These are phyloP conservation scores for Dorcus parallelipipedus DNA, from an alignment of 2,888 invertebrate species.

Conservation along the genomic window DNA sequence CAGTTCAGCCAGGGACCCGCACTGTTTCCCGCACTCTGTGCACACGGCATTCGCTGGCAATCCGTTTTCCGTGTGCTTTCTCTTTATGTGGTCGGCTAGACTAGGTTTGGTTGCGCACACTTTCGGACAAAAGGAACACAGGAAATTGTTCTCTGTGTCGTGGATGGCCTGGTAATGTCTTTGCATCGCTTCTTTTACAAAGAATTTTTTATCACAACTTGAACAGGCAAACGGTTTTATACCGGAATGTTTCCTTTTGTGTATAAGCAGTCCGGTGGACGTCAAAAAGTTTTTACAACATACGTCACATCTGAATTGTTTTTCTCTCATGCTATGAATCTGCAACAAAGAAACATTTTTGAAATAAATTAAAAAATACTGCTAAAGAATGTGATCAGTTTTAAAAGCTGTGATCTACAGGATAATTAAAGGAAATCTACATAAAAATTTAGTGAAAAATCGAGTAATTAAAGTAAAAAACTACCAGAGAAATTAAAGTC, in stretches of 20 bases:
- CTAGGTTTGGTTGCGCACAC: constrained; percentile 37
- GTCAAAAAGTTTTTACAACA: constrained; percentile 10
- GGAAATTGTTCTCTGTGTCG: constrained; percentile 36
- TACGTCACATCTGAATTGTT: constrained; percentile 11
- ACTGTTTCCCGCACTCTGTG: constrained; percentile 30
- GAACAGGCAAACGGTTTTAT: constrained; percentile 32
- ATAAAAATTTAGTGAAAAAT: no score
- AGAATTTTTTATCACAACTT: constrained; percentile 33
- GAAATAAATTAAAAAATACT: no score
- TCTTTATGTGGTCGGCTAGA: constrained; percentile 31
- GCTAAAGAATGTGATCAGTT: no score
- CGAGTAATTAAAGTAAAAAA: no score
- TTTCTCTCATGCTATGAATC: constrained; percentile 16
- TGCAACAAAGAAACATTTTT: background rate
- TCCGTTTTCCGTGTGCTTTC: constrained; percentile 31
- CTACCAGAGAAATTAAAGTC: no score
- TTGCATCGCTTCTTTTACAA: constrained; percentile 29
- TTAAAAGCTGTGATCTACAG: no score
- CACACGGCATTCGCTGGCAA: constrained; percentile 24
- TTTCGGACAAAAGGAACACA: constrained; percentile 34
- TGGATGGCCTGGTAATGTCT: constrained; percentile 34
- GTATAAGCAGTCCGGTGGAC: background rate
- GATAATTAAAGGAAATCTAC: no score
- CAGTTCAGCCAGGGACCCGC: constrained; percentile 48
- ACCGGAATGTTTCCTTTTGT: constrained; percentile 32